These are phyloP conservation scores for Mesaphorura yosii DNA, from an alignment of 1,140 invertebrate species.

Conservation along the genomic window DNA sequence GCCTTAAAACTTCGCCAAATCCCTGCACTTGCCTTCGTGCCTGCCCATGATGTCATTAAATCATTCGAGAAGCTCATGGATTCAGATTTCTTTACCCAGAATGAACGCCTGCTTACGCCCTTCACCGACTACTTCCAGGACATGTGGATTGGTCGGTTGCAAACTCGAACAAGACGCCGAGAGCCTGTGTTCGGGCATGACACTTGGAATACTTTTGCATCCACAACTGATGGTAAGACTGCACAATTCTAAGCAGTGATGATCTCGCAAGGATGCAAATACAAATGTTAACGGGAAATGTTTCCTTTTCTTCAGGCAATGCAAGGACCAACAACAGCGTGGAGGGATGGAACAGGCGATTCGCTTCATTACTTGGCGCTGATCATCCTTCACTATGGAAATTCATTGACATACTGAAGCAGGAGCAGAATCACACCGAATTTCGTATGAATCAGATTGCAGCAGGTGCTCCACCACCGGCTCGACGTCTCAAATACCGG, in stretches of 20 bases:
- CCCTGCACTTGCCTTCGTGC: constrained; percentile 6
- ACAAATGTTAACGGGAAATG: too few relatives aligned
- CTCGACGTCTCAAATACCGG: neutral
- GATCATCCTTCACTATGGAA: constrained; percentile 15
- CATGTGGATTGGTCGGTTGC: constrained; percentile 12
- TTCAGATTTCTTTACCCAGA: neutral
- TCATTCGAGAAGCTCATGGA: constrained; percentile 12
- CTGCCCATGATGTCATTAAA: neutral
- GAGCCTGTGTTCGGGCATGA: neutral
- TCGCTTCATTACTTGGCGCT: neutral
- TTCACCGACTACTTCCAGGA: constrained; percentile 10
- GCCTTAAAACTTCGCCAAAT: constrained; percentile 3
- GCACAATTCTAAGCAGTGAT: too few relatives aligned
- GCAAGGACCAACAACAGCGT: constrained; percentile 7
- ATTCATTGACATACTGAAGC: constrained; percentile 8
- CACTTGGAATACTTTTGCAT: constrained; percentile 6
- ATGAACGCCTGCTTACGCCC: constrained; percentile 1
- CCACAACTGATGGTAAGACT: neutral
- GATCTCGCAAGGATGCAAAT: too few relatives aligned
- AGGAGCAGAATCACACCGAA: constrained; percentile 10
- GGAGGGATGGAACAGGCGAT: constrained; percentile 10
- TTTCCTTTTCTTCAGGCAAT: too few relatives aligned
- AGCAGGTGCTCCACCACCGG: neutral
- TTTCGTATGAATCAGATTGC: constrained; percentile 1
- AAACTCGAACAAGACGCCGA: neutral